Conservation (phyloP, 2,113 vertebrate species). For the Alaudala cheleensis region DNA sequence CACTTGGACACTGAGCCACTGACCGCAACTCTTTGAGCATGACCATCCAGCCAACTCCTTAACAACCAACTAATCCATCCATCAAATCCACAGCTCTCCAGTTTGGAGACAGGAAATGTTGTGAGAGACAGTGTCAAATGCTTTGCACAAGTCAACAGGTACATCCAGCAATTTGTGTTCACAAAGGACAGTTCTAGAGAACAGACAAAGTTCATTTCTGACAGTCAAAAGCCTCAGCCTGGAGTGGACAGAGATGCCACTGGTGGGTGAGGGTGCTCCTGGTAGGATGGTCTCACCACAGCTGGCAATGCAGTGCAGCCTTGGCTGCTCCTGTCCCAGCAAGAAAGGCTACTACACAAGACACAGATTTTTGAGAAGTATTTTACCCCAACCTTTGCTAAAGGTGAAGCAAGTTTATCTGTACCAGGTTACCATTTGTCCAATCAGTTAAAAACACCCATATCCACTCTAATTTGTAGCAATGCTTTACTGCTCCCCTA, state of each 20-base stretch:
- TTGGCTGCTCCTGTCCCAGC: fast-evolving
- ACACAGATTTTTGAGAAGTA: not conserved
- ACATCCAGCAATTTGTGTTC: not conserved
- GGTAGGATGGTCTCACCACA: not conserved
- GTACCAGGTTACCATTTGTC: not conserved
- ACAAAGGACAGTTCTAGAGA: not conserved
- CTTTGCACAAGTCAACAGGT: not conserved
- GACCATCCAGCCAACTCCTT: not conserved
- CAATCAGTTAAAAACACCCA: not conserved
- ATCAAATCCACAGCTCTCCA: not conserved
- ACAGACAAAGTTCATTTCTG: not conserved
- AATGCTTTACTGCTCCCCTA: not conserved
- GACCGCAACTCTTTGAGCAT: not conserved
- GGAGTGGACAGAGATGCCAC: not conserved
- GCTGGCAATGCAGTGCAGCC: fast-evolving
- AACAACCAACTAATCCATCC: not conserved
- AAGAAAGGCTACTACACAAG: not conserved
- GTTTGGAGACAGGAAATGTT: not conserved
- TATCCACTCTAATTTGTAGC: not conserved
- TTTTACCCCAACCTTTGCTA: not conserved
- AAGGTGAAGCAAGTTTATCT: not conserved
- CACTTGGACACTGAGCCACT: not conserved
- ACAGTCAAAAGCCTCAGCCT: not conserved
- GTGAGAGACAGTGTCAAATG: not conserved
- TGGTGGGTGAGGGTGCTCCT: not conserved